Percentiles rank a stretch among this genome's conserved stretches.
Conservation (phyloP, 1,140 invertebrate genomes). For the Pseudomyrmex flavicornis region DNA sequence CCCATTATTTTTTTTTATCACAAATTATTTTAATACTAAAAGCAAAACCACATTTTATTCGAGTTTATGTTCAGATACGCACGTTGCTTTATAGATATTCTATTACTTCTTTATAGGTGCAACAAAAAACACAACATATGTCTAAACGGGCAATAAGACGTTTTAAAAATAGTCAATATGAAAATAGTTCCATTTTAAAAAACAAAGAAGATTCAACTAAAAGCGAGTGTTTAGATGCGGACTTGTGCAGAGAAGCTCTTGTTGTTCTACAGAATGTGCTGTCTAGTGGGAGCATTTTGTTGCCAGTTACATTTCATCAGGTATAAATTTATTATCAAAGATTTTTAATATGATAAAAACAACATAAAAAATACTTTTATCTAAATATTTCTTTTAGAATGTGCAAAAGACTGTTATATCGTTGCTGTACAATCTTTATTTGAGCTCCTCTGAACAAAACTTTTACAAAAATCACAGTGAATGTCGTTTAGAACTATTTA, state of each 20-base stretch:
- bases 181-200: conserved; percentile 68
- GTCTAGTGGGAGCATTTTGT: conserved; percentile 65
- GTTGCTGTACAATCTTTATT: conserved; percentile 74
- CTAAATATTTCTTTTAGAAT: conserved; percentile 69
- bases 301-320: conserved; percentile 74
- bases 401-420: conserved; percentile 70
- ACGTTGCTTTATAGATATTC: neutral
- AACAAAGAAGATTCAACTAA: conserved; percentile 48
- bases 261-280: conserved; percentile 75
- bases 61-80: neutral
- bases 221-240: conserved; percentile 59
- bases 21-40: too few species aligned
- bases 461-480: conserved; percentile 70
- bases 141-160: conserved; percentile 77
- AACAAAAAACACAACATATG: conserved; percentile 73
- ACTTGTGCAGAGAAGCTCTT: conserved; percentile 75
- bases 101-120: conserved; percentile 66
- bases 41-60: neutral
- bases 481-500: conserved; percentile 77
- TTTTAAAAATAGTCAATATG: conserved; percentile 73
- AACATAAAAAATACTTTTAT: conserved; percentile 16
- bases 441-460: conserved; percentile 60
- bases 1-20: neutral
- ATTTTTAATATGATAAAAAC: conserved; percentile 12
- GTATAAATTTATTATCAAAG: conserved; percentile 68